These are phyloP conservation scores for Channa argus DNA, from an alignment of 2,113 vertebrate genomes.

Conservation along the genomic window DNA sequence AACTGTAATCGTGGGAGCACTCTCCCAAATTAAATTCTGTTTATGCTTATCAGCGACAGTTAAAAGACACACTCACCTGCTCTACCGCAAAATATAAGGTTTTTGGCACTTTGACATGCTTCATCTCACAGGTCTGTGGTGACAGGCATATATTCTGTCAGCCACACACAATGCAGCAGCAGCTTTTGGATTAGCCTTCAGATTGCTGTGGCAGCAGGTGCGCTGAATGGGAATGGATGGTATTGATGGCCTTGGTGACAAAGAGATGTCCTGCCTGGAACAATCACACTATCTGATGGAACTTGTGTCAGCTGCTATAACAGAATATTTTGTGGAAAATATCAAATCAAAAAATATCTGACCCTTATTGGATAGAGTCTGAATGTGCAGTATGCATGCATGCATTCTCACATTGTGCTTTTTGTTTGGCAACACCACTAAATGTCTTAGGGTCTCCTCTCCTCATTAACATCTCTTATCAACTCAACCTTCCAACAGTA, in stretches of 20 bases:
- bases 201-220: slow-evolving; percentile 59
- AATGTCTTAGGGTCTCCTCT: slow-evolving; percentile 53
- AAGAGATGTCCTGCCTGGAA: slow-evolving; percentile 40
- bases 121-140: slow-evolving; percentile 27
- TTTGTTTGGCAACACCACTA: slow-evolving; percentile 21
- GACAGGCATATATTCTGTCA: slow-evolving; percentile 52
- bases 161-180: slow-evolving; percentile 39
- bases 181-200: slow-evolving; percentile 36
- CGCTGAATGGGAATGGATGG: slow-evolving; percentile 22
- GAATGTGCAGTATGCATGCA: background rate
- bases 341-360: slow-evolving; percentile 1
- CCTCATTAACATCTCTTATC: slow-evolving; percentile 73
- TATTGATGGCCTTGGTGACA: slow-evolving; percentile 48
- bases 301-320: slow-evolving; percentile 49
- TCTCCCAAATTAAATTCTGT: background rate
- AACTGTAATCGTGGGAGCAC: background rate
- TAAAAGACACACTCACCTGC: slow-evolving; percentile 26
- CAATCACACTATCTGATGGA: slow-evolving; percentile 60
- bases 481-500: slow-evolving; percentile 68
- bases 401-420: too few species aligned
- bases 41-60: background rate
- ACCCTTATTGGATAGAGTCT: background rate
- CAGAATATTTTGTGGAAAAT: slow-evolving; percentile 2
- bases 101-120: slow-evolving; percentile 15
- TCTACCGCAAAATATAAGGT: background rate